Evolutionary conservation across 2,113 vertebrate genomes (phyloP), one percentile per base, ranked within the genome.

Genomic region (Macquaria australasica): DNA sequence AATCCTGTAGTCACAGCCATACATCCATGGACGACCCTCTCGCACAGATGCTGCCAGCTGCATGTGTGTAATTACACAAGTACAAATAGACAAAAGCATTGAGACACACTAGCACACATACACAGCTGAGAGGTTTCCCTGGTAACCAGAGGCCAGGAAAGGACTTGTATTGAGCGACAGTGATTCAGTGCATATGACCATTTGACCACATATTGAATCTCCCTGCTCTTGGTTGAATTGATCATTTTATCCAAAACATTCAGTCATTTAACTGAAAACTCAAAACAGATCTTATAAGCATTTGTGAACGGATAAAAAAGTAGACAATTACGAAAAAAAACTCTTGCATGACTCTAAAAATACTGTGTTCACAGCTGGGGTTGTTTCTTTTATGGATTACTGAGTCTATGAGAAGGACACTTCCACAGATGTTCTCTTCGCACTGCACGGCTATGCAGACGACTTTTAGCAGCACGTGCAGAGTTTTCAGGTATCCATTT

Each of bases 81-180:
- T 37, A 76, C 67, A 64, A 37, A 81, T 51, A 77, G 25, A 77
- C 60, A 16, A 63, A 63, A n/a, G 21, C 48, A 82, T 43, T 51
- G 51, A 82, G 25, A 56, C 55, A 43, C 55, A 55, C n/a, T 41
- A 37, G 55, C 60, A 39, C 45, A 63, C 21, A 48, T 48, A 69
- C 14, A 58, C 12, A 82, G 81, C 66, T 16, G 41, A 66, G 63
- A 74, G 71, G 93, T 94, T 93, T 90, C 94, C 91, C 53, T 92
- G 92, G 93, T 34, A 92, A 95, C 93, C 37, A 81, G 25, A 84
- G 79, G 66, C 82, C 83, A 86, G 70, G 77, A 64, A 83, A 78
- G 53, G 64, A 71, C 70, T 72, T 12, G 68, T 83, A 84, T 72
- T 53, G 77, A 92, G 88, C 67, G 43, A 64, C 48, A 58, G 79